Evolutionary conservation across 2,113 vertebrate genomes (phyloP), one percentile per base, ranked within the genome.

Genomic region (Bos javanicus): DNA sequence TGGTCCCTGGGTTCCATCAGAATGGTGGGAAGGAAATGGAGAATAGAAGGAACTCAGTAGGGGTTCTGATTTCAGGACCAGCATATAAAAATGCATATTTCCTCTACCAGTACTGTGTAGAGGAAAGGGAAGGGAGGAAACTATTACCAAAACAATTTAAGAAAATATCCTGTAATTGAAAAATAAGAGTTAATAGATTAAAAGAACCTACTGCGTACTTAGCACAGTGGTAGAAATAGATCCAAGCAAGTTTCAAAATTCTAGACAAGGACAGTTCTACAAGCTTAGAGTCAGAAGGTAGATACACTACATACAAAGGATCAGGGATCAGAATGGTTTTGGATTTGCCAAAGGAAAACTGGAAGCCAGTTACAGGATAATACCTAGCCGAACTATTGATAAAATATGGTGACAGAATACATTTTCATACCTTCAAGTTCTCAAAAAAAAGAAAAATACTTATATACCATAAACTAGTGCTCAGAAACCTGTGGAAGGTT

Each of bases 41-140:
- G 57, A 71, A 39, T n/a, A 89, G 30, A 97, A 96, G 46, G 54
- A n/a, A 60, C 25, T 94, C 9, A 36, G 15, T 78, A 84, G 48
- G 52, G 83, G 83, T 97, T 74, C 67, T 74, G 67, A 91, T 91
- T 95, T 94, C 50, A 91, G 56, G 43, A 76, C 86, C 56, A 87
- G 36, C 6, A 52, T 48, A 26, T 33, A 56, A 62, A 95, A 64
- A 62, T 62, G 28, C 60, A 62, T 62, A 15, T 62, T 30, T 30
- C 6, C 28, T 15, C 60, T 62, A 15, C 28, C 60, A 30, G 60
- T 62, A 76, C 26, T 88, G 12, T 94, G 46, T 54, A 94, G 80
- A 92, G 28, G 88, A 90, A 87, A 93, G 74, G 39, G 54, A 80
- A 95, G 21, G 17, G 39, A 95, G 76, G 62, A 50, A 78, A 64